Base-by-base conservation (phyloP, 2,113 vertebrate genomes). In the Trinectes maculatus region DNA sequence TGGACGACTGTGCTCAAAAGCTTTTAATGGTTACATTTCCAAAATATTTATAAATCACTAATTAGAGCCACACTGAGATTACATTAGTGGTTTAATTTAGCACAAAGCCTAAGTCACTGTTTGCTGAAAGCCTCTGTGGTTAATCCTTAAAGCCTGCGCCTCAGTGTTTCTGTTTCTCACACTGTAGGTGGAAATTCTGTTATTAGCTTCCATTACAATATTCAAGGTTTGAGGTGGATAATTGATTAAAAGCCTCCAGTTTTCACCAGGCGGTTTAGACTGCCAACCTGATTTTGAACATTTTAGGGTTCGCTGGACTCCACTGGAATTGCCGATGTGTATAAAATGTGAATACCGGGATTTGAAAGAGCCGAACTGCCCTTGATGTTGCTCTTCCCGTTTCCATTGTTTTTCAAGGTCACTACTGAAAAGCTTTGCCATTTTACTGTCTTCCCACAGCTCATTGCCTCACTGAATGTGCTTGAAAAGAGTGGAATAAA, bases 331-430 rank as follows among this genome's bases (percentile, higher is more conserved):
- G 9, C 51, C 31, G 3, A 6, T 21, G 19, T 24, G 28, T 11
- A 31, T 34, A 42, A n/a, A 43, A 37, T 43, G 36, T 13, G n/a
- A 25, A 53, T 18, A 48, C 8, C 18, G n/a, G 8, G 39, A 54
- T 66, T 5, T 53, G 48, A 48, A 31, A 48, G 48, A 58, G 15
- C 31, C 34, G 9, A 40, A 16, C 29, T 21, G 46, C 22, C 26
- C 26, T 25, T 71, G 19, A 31, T 4, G 11, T 25, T 40, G 29
- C 10, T 71, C 9, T 58, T 39, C 54, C 28, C 28, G n/a, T n/a
- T n/a, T n/a, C n/a, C n/a, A n/a, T 39, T 31, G 34, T 48, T 78
- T 31, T 18, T 61, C 83, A 78, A 56, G 63, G 74, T 79, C 59
- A 31, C 43, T 57, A 10, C 2, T 66, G 37, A 46, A 18, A 70